Percentiles rank a stretch among this genome's conserved stretches.
phyloP scores from a whole-genome alignment of 2,888 invertebrate genomes.

The Melinaea marsaeus region DNA sequence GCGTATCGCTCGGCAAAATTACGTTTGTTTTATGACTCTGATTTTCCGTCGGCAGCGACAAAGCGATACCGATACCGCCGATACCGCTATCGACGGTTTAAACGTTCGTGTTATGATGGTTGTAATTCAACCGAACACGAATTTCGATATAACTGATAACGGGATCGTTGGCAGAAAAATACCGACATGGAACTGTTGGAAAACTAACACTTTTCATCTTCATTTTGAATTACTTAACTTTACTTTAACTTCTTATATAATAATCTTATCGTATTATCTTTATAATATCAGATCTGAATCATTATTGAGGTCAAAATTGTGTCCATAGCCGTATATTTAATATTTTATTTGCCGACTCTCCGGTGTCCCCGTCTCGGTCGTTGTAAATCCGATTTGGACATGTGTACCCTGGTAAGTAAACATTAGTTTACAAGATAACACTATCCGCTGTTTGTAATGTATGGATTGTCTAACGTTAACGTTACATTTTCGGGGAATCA shows the following conservation, averaged over 20 bases:
- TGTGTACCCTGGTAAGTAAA: constrained; percentile 69
- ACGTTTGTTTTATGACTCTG: constrained; percentile 76
- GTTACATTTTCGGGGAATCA: constrained; percentile 26
- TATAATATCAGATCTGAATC: background rate
- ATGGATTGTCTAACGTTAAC: constrained; percentile 44
- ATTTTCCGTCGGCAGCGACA: constrained; percentile 71
- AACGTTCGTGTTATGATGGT: constrained; percentile 70
- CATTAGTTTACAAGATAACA: constrained; percentile 67
- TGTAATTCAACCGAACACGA: constrained; percentile 76
- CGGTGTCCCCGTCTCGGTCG: constrained; percentile 41
- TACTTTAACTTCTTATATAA: too few relatives aligned
- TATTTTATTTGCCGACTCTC: constrained; percentile 48
- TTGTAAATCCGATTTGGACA: constrained; percentile 74
- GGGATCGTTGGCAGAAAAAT: constrained; percentile 47
- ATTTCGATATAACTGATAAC: constrained; percentile 66
- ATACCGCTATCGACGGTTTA: constrained; percentile 61
- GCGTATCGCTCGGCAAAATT: constrained; percentile 68
- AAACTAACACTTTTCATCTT: too few relatives aligned
- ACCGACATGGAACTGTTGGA: background rate
- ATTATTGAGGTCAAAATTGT: constrained; percentile 10
- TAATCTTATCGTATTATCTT: too few relatives aligned
- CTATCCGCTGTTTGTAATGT: constrained; percentile 54
- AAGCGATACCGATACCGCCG: constrained; percentile 45
- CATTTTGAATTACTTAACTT: too few relatives aligned
- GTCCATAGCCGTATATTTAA: constrained; percentile 5